Base-by-base conservation (phyloP, 2,113 vertebrate species). In the Apistogramma diplotaenia region DNA sequence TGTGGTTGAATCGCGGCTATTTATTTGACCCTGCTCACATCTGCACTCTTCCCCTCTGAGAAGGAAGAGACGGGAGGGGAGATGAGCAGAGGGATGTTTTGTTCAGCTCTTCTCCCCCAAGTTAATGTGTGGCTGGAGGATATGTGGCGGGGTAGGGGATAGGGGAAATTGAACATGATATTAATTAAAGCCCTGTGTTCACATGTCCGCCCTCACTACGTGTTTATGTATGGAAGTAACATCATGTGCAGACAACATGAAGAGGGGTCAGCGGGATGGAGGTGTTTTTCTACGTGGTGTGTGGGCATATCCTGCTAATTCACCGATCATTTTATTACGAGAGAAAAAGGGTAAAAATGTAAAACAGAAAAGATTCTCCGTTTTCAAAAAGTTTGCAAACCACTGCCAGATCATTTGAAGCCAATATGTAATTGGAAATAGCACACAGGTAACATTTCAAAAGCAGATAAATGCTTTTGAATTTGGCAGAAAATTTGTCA, bases 1-100 rank as follows among this genome's bases (percentile, higher is more conserved):
- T 91, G 92, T 72, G 65, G 88, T 91, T 92, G 93, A 94, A 94
- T 94, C 93, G 78, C 82, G 74, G 89, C 90, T 94, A 93, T 94
- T 92, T 94, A 86, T 94, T 93, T 92, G 92, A 95, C 92, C 93
- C 90, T 86, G 87, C 88, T 92, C 89, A 93, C 94, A 94, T 94
- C 92, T 94, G 93, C 85, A 90, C 89, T 87, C 86, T 82, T 87
- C 86, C 90, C 82, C 82, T 87, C 56, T 21, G 51, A 86, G 84
- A 56, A 87, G 87, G 87, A 82, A 83, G 87, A 76, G 80, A 81
- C 27, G 88, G 84, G 75, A 83, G 87, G 84, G 82, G 79, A 74
- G 86, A 67, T 29, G 46, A 58, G 87, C 25, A 54, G 82, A 74
- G 73, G 84, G 72, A 71, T 53, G 73, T 84, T 91, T 86, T 86